Percentiles rank a stretch among this genome's conserved stretches.
Conservation (phyloP, 2,113 vertebrate genomes). For the Physeter macrocephalus region DNA sequence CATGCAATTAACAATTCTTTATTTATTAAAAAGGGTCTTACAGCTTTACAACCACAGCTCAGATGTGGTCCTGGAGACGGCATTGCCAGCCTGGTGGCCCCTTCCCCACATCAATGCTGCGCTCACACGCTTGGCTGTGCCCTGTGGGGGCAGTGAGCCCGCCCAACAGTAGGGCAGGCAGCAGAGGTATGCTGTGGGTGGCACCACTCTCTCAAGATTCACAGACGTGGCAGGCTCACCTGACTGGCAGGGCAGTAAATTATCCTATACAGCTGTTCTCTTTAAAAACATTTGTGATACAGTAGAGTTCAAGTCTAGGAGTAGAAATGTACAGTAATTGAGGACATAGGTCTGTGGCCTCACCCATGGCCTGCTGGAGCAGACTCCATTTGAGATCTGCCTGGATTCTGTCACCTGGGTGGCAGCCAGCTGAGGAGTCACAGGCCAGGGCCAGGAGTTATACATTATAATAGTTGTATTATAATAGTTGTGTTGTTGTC, state of each 20-base stretch:
- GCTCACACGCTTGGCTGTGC: fast-evolving
- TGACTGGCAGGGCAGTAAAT: neutral
- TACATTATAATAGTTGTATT: neutral
- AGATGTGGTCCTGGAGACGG: neutral
- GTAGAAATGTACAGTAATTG: neutral
- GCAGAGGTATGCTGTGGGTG: neutral
- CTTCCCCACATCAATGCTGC: neutral
- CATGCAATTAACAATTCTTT: neutral
- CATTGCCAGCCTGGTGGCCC: neutral
- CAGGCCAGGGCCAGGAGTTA: neutral
- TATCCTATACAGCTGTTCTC: neutral
- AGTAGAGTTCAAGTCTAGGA: slow-evolving; percentile 20
- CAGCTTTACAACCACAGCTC: neutral
- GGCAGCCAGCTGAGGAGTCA: neutral
- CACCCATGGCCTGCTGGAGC: neutral
- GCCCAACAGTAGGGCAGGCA: neutral
- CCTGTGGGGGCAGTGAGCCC: neutral
- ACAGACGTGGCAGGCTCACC: neutral
- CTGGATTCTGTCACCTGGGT: neutral
- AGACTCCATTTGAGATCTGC: neutral
- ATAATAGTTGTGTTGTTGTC: neutral
- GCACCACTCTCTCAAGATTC: neutral
- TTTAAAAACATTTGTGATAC: neutral
- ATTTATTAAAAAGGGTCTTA: slow-evolving; percentile 54
- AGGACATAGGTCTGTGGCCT: neutral